A percentile compares a stretch with the other conserved stretches of the same genome.
Conservation (phyloP, 1,140 invertebrate genomes). For the Lanistes nyassanus region DNA sequence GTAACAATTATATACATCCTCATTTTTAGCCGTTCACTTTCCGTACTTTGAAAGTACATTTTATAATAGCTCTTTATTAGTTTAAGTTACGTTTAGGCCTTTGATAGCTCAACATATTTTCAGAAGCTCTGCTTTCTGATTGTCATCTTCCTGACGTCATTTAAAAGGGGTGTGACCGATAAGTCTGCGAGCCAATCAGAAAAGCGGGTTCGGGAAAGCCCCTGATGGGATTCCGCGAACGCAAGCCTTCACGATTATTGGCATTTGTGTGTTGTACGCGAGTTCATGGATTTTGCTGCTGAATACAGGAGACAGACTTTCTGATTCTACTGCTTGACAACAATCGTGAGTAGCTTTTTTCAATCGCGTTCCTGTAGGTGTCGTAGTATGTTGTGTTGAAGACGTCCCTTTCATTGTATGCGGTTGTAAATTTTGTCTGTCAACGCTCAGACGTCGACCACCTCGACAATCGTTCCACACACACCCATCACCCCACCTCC, state of each 20-base stretch:
- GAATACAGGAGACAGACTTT: not conserved
- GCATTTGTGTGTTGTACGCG: not conserved
- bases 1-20: not conserved
- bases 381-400: not conserved
- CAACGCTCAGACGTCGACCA: no score
- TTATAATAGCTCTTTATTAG: not conserved
- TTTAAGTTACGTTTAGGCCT: not conserved
- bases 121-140: not conserved
- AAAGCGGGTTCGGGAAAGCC: not conserved
- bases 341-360: not conserved
- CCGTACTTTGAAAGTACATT: not conserved
- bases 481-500: no score
- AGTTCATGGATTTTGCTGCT: slow-evolving; percentile 1
- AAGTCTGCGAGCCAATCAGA: not conserved
- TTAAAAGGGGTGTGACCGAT: not conserved
- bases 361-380: not conserved
- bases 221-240: slow-evolving; percentile 7
- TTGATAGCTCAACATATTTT: not conserved
- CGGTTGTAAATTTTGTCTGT: not conserved
- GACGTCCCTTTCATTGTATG: not conserved
- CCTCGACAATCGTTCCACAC: no score
- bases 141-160: not conserved
- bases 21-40: not conserved
- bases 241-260: not conserved
- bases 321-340: not conserved